Evolutionary conservation across 2,113 vertebrate genomes (phyloP).

Genomic region (Galemys pyrenaicus): DNA sequence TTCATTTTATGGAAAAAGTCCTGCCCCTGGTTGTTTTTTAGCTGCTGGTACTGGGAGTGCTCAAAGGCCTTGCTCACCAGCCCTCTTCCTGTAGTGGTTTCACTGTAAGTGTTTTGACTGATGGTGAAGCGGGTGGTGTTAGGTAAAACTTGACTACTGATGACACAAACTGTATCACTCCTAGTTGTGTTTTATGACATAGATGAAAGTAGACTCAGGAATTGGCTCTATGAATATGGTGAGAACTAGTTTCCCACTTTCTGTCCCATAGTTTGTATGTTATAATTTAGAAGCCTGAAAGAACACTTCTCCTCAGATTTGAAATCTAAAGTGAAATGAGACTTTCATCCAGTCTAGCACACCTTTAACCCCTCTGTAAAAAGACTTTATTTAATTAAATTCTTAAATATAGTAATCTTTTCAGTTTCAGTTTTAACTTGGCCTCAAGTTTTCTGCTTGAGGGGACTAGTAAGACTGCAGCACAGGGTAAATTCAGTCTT

Average conservation of each 20-base stretch:
- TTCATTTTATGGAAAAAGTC: background rate
- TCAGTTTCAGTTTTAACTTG: background rate
- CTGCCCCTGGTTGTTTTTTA: background rate
- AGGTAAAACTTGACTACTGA: background rate
- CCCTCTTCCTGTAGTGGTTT: background rate
- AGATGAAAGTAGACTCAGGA: background rate
- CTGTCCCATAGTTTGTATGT: background rate
- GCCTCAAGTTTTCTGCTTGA: background rate
- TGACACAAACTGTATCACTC: background rate
- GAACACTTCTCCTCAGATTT: background rate
- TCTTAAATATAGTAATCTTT: conserved; percentile 28
- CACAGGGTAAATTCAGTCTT: background rate
- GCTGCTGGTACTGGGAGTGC: background rate
- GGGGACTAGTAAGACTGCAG: background rate
- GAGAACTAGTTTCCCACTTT: background rate
- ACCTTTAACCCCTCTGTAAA: background rate
- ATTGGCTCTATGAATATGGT: background rate
- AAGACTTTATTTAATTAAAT: conserved; percentile 6
- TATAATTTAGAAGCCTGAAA: background rate
- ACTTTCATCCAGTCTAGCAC: background rate
- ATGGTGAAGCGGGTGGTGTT: background rate
- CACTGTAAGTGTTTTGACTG: background rate
- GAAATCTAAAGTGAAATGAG: conserved; percentile 19
- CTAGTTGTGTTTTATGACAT: background rate
- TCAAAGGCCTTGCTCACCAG: background rate